These are phyloP conservation scores for Idaea biselata DNA, from an alignment of 2,888 invertebrate species.

Conservation along the genomic window DNA sequence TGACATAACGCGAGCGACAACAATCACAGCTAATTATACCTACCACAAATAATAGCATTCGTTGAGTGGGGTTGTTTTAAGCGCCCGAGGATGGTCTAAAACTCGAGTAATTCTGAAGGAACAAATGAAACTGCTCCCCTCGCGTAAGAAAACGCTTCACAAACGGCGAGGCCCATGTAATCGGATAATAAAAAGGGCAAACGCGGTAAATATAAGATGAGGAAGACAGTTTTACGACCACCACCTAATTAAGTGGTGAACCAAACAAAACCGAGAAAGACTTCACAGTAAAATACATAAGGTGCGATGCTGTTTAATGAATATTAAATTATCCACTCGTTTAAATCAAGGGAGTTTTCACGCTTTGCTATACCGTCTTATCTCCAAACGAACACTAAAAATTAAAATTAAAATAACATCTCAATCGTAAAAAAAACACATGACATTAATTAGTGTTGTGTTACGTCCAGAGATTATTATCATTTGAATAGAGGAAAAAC, in stretches of 20 bases:
- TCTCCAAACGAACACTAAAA: not conserved
- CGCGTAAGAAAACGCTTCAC: slow-evolving; percentile 71
- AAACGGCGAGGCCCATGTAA: slow-evolving; percentile 78
- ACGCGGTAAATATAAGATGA: slow-evolving; percentile 81
- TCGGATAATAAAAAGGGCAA: slow-evolving; percentile 81
- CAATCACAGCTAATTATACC: slow-evolving; percentile 66
- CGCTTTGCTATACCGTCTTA: not conserved
- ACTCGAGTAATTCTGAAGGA: slow-evolving; percentile 73
- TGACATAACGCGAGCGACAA: slow-evolving; percentile 59
- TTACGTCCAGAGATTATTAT: not conserved
- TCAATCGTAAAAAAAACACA: not conserved
- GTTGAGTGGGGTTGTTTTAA: slow-evolving; percentile 39
- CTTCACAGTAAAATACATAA: slow-evolving; percentile 57
- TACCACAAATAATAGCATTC: slow-evolving; percentile 40
- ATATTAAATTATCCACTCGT: slow-evolving; percentile 1
- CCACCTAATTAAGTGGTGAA: slow-evolving; percentile 80
- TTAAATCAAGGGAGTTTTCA: not conserved
- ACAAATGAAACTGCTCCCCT: slow-evolving; percentile 80
- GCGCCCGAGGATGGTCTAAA: slow-evolving; percentile 53
- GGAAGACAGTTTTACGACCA: slow-evolving; percentile 81
- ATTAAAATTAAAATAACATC: not conserved
- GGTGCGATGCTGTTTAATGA: slow-evolving; percentile 26
- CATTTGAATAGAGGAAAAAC: slow-evolving; percentile 7
- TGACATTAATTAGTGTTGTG: not conserved
- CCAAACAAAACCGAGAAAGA: slow-evolving; percentile 73